Conservation (phyloP, 1,140 invertebrate species). For the Drosophila willistoni region DNA sequence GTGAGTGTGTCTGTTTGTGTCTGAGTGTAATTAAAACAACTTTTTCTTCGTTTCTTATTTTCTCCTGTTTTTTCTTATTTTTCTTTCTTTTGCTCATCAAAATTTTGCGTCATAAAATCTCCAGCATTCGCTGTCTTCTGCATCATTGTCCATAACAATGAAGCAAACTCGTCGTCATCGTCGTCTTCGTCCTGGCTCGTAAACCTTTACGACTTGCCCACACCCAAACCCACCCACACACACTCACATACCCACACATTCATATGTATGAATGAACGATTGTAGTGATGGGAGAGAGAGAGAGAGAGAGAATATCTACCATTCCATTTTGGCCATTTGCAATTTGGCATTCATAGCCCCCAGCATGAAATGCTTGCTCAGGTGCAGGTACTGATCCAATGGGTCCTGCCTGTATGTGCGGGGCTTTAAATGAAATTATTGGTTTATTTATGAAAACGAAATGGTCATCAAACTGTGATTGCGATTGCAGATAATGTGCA, state of each 20-base stretch:
- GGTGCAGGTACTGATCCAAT: slow-evolving; percentile 27
- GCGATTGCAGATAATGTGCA: slow-evolving; percentile 50
- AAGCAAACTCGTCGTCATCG: slow-evolving; percentile 31
- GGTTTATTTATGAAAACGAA: slow-evolving; percentile 70
- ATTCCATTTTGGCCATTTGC: slow-evolving; percentile 32
- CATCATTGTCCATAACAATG: slow-evolving; percentile 74
- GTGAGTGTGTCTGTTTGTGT: background rate
- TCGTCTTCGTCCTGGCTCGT: slow-evolving; percentile 37
- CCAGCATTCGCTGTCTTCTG: slow-evolving; percentile 38
- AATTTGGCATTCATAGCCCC: slow-evolving; percentile 57
- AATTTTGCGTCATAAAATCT: slow-evolving; percentile 51
- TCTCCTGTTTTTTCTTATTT: slow-evolving; percentile 23
- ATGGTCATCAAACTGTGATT: slow-evolving; percentile 72
- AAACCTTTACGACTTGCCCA: slow-evolving; percentile 56
- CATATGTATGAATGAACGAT: slow-evolving; percentile 30
- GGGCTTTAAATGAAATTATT: slow-evolving; percentile 75
- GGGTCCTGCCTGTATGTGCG: slow-evolving; percentile 43
- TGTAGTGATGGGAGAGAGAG: background rate
- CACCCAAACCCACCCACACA: slow-evolving; percentile 7
- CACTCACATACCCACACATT: slow-evolving; percentile 15
- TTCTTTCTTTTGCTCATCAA: slow-evolving; percentile 36
- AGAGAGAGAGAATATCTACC: background rate
- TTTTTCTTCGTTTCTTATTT: slow-evolving; percentile 29
- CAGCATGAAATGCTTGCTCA: slow-evolving; percentile 33
- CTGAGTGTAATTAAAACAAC: slow-evolving; percentile 69